Conservation (phyloP, 1,140 invertebrate genomes). For the Drosophila lowei region DNA sequence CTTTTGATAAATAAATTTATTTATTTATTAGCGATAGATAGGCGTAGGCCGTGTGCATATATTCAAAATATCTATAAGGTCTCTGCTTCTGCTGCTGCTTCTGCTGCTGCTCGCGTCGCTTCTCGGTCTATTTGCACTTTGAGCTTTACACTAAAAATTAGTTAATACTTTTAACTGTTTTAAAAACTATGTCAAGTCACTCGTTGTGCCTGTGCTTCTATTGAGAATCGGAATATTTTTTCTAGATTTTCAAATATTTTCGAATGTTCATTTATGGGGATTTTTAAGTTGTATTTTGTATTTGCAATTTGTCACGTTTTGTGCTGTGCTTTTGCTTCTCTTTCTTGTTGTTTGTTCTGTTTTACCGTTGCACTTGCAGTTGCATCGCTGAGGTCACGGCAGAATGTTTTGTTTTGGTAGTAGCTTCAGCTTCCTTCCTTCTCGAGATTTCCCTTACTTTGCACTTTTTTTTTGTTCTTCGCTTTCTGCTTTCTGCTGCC, state of each 20-base stretch:
- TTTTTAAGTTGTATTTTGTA: conserved; percentile 14
- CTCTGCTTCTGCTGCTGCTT: too few relatives aligned
- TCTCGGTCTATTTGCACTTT: background rate
- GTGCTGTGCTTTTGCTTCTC: conserved; percentile 4
- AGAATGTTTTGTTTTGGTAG: conserved; percentile 37
- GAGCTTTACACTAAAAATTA: conserved; percentile 3
- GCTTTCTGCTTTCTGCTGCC: conserved; percentile 3
- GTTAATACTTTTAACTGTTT: conserved; percentile 24
- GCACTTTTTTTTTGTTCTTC: conserved; percentile 4
- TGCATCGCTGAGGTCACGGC: conserved; percentile 42
- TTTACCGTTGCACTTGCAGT: conserved; percentile 41
- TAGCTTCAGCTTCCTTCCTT: conserved; percentile 16
- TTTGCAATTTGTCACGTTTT: conserved; percentile 39
- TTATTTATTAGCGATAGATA: conserved; percentile 34
- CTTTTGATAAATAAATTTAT: conserved; percentile 35
- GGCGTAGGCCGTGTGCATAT: conserved; percentile 14
- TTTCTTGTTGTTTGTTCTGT: background rate
- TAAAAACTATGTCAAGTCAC: conserved; percentile 1
- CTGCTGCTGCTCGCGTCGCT: background rate
- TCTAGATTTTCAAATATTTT: conserved; percentile 9
- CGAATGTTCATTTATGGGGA: conserved; percentile 8
- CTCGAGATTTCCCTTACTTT: conserved; percentile 13
- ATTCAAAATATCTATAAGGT: too few relatives aligned
- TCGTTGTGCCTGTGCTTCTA: too few relatives aligned
- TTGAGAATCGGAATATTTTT: conserved; percentile 1